Evolutionary conservation across 2,113 vertebrate genomes (phyloP).

Genomic region (Parus major): DNA sequence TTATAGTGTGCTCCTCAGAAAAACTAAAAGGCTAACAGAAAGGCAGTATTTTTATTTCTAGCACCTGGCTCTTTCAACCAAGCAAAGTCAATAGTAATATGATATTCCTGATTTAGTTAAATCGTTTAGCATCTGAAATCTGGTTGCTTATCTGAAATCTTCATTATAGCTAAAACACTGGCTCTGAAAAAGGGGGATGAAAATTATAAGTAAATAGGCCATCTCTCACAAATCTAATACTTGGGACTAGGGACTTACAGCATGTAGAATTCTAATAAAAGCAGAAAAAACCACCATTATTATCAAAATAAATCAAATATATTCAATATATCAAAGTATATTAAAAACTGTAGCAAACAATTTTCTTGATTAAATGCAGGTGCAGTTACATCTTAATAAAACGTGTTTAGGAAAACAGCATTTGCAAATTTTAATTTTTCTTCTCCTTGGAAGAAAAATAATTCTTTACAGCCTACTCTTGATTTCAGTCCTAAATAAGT

Average conservation of each 20-base stretch:
- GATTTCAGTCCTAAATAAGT: not conserved
- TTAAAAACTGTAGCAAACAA: constrained; percentile 39
- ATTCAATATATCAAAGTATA: constrained; percentile 33
- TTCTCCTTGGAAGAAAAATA: constrained; percentile 27
- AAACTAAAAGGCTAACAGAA: not conserved
- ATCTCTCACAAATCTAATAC: not conserved
- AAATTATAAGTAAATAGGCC: not conserved
- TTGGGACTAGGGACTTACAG: not conserved
- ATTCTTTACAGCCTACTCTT: not conserved
- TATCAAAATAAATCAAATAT: constrained; percentile 32
- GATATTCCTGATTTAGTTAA: not conserved
- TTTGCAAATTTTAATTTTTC: constrained; percentile 48
- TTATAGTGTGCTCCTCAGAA: not conserved
- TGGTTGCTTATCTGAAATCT: not conserved
- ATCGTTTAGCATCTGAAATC: not conserved
- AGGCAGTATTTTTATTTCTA: not conserved
- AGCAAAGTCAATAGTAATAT: not conserved
- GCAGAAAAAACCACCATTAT: not conserved
- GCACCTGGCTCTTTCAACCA: not conserved
- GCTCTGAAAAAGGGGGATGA: not conserved
- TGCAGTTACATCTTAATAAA: constrained; percentile 41
- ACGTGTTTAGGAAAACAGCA: not conserved
- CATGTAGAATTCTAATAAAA: not conserved
- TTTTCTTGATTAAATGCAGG: constrained; percentile 57
- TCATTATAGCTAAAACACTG: not conserved